phyloP scores from a whole-genome alignment of 2,888 invertebrate species.

The Tipula helvola region DNA sequence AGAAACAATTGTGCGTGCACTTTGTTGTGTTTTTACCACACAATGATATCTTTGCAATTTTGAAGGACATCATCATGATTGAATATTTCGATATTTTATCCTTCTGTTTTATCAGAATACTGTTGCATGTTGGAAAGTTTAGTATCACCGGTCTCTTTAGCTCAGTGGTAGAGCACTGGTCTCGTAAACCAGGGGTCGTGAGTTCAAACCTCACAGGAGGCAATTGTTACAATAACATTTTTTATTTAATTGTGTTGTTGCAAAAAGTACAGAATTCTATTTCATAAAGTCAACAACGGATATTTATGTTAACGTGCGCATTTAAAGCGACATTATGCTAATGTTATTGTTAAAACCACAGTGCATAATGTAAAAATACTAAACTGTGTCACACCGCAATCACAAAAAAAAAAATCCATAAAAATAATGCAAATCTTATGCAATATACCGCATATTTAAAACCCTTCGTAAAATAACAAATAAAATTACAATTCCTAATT shows the following conservation, averaged over 20 bases:
- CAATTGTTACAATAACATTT: not conserved
- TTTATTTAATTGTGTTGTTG: not conserved
- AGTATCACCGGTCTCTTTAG: slow-evolving; percentile 9
- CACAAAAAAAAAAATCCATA: not conserved
- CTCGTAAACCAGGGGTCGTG: slow-evolving; percentile 12
- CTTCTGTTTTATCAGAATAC: no score
- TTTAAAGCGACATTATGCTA: no score
- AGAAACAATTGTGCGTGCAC: no score
- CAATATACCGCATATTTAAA: not conserved
- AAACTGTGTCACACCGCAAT: not conserved
- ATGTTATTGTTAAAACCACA: no score
- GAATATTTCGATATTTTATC: no score
- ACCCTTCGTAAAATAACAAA: not conserved
- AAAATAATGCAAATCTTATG: not conserved
- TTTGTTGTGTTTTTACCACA: no score
- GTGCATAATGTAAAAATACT: not conserved
- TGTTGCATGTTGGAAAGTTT: no score
- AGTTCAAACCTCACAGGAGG: slow-evolving; percentile 12
- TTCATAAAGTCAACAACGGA: no score
- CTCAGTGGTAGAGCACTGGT: slow-evolving; percentile 16
- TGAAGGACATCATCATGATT: no score
- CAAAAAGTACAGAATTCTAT: no score
- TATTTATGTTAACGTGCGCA: no score
- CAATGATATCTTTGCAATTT: no score
- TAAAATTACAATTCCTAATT: not conserved